Evolutionary conservation across 1,140 invertebrate genomes (phyloP).

Genomic region (Colletes gigas): DNA sequence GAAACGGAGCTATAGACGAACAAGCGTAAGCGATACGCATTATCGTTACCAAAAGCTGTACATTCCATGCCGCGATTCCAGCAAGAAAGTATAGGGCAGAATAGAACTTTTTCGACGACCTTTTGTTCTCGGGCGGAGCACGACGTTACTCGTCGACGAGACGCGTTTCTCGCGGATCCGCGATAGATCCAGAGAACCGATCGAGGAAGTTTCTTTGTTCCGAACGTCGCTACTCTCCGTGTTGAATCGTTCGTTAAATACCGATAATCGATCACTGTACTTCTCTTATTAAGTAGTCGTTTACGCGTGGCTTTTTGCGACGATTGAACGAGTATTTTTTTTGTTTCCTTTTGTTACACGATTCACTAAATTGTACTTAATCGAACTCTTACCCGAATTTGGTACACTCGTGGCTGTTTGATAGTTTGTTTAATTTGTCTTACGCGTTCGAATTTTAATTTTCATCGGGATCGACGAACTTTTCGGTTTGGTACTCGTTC

Average conservation of each 20-base stretch:
- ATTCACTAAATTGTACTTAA: constrained; percentile 10
- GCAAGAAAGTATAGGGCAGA: constrained; percentile 7
- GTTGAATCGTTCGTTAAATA: constrained; percentile 58
- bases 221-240: constrained; percentile 40
- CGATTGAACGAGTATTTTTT: constrained; percentile 23
- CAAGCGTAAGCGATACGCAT: constrained; percentile 13
- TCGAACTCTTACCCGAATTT: background rate
- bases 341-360: background rate
- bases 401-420: background rate
- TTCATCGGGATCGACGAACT: background rate
- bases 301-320: constrained; percentile 23
- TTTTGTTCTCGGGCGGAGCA: background rate
- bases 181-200: background rate
- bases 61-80: constrained; percentile 34
- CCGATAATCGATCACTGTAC: constrained; percentile 56
- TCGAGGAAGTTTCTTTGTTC: constrained; percentile 39
- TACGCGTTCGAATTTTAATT: background rate
- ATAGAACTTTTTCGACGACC: background rate
- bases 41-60: constrained; percentile 32
- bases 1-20: too few species aligned
- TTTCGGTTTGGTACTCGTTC: constrained; percentile 1
- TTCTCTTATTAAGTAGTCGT: constrained; percentile 59
- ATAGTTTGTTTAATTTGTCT: background rate
- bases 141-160: background rate
- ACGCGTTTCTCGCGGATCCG: background rate